phyloP scores from a whole-genome alignment of 2,113 vertebrate species.

The Oreochromis spilurus region DNA sequence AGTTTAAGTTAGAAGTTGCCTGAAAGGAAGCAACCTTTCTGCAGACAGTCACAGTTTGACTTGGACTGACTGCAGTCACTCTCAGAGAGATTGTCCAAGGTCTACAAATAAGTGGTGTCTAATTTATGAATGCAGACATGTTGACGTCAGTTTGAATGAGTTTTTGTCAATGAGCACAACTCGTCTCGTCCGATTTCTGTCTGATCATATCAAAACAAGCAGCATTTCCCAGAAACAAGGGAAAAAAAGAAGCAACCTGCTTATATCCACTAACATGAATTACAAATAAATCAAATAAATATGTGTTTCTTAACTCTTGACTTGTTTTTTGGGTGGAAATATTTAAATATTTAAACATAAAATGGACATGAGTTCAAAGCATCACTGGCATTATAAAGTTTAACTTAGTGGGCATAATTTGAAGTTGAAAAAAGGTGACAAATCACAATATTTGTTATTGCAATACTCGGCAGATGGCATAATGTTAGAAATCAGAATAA shows the following conservation, averaged over 20 bases:
- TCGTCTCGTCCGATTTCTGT: neutral
- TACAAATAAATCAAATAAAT: no score
- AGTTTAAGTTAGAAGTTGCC: neutral
- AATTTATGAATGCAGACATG: neutral
- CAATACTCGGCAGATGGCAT: neutral
- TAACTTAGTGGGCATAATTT: no score
- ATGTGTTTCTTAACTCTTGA: no score
- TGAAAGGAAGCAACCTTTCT: neutral
- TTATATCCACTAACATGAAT: no score
- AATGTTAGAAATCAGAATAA: neutral
- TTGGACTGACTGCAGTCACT: neutral
- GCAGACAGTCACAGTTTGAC: neutral
- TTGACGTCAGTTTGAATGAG: neutral
- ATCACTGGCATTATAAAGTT: no score
- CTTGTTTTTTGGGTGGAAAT: no score
- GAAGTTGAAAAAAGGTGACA: no score
- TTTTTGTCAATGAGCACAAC: neutral
- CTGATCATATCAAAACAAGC: neutral
- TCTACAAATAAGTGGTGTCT: neutral
- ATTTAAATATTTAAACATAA: no score
- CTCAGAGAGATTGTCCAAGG: neutral
- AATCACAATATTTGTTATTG: no score
- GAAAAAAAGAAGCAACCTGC: neutral
- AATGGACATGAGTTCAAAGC: no score
- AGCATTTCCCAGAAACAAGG: neutral